These are phyloP conservation scores for Lepetodrilus schrolli DNA, from an alignment of 2,888 invertebrate genomes.

Conservation along the genomic window DNA sequence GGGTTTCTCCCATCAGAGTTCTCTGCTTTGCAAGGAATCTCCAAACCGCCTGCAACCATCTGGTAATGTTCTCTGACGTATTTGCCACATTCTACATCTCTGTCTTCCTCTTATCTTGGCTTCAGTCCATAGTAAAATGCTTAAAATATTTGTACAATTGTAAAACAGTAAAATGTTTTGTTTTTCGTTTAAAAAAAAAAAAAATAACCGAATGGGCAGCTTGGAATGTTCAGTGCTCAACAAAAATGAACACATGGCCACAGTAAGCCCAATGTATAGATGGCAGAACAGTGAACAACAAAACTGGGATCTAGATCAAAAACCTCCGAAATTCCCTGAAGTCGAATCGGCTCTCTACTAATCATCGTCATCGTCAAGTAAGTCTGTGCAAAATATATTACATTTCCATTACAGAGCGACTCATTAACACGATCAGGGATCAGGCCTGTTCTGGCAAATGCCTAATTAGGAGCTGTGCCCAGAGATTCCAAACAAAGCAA, in stretches of 20 bases:
- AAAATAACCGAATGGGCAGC: conserved; percentile 19
- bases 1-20: neutral
- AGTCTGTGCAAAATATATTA: neutral
- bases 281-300: conserved; percentile 8
- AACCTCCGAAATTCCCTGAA: neutral
- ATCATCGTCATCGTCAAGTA: neutral
- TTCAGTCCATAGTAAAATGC: conserved; percentile 3
- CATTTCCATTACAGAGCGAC: neutral
- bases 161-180: conserved; percentile 10
- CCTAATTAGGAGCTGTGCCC: conserved; percentile 15
- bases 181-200: no score
- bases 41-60: neutral
- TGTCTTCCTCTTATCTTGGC: no score
- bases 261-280: conserved; percentile 11
- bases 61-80: neutral
- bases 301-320: conserved; percentile 5
- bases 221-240: conserved; percentile 24
- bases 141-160: conserved; percentile 27
- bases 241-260: conserved; percentile 21
- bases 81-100: neutral
- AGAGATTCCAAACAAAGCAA: conserved; percentile 35
- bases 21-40: conserved; percentile 24
- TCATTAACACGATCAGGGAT: conserved; percentile 2
- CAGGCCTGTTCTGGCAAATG: conserved; percentile 2
- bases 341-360: neutral